A percentile compares a stretch with the other conserved stretches of the same genome.
Evolutionary conservation across 2,113 vertebrate genomes (phyloP).

Genomic region (Apeltes quadracus): DNA sequence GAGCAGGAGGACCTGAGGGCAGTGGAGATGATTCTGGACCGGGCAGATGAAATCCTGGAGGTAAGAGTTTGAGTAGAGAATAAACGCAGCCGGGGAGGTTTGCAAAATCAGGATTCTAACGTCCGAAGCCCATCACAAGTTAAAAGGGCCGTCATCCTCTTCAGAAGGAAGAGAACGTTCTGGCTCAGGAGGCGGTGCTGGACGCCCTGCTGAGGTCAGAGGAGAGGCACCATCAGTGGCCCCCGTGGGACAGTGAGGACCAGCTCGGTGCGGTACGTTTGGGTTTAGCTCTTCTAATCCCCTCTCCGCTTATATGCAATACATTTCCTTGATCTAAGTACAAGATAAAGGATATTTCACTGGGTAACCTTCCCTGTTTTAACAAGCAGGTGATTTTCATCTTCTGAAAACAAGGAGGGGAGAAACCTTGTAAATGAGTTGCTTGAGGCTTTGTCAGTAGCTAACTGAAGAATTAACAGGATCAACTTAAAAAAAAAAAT

Average conservation of each 20-base stretch:
- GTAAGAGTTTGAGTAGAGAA: constrained; percentile 41
- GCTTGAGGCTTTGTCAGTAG: too few species aligned
- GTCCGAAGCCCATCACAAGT: background rate
- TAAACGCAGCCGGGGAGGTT: background rate
- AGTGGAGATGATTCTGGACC: constrained; percentile 71
- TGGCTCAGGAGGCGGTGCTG: constrained; percentile 75
- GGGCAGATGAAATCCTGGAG: constrained; percentile 76
- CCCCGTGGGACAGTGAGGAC: constrained; percentile 46
- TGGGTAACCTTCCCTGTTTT: too few species aligned
- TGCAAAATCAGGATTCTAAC: background rate
- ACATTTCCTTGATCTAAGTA: too few species aligned
- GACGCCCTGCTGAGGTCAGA: constrained; percentile 70
- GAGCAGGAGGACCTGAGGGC: constrained; percentile 75
- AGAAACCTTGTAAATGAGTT: too few species aligned
- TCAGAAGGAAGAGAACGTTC: constrained; percentile 80
- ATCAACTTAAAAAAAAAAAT: too few species aligned
- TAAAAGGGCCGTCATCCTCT: background rate
- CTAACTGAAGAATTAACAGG: too few species aligned
- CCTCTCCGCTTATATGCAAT: too few species aligned
- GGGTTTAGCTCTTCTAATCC: background rate
- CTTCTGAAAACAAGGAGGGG: too few species aligned
- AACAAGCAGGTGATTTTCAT: too few species aligned
- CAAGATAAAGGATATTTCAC: too few species aligned
- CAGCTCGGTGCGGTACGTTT: constrained; percentile 53
- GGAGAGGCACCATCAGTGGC: constrained; percentile 40